Evolutionary conservation across 1,140 invertebrate species (phyloP), one percentile per base, ranked within the genome.

Genomic region (Maniola jurtina): DNA sequence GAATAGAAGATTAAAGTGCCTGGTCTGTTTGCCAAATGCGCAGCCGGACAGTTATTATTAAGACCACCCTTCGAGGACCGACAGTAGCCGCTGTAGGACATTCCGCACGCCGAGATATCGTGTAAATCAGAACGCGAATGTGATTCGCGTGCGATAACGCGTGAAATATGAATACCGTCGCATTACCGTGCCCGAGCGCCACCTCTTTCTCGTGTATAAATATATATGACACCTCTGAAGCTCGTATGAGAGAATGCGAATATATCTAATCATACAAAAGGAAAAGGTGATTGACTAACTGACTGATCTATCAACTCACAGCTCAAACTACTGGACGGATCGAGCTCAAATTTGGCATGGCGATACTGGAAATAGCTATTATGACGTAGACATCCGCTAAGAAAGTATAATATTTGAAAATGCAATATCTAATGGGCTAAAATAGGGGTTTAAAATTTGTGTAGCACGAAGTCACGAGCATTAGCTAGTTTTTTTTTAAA

Each of bases 111-210:
- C 61, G 71, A 73, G 71, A 77, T 85, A 86, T 85, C 84, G 64
- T 79, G 80, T 83, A 82, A 84, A 86, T 88, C 84, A 80, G 79
- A 55, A 80, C 75, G 73, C 72, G 76, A 72, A 61, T 69, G 74
- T 72, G 83, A 86, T 82, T 75, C 71, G 64, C 68, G 70, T 50
- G 68, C 68, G 78, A 84, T 84, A 82, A 13, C 68, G 62, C 47
- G 66, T 84, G 76, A 88, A 80, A 83, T 84, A 87, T 81, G 76
- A 77, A 83, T 79, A 84, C 83, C 76, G 73, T 69, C 74, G 76
- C 79, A 79, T 73, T 73, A 73, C 64, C 65, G 56, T 34, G 63
- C 55, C 64, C 61, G 61, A 62, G 69, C 62, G 62, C 71, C 64
- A 62, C 70, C 61, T 62, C 36, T 35, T 55, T 67, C 68, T 68